Evolutionary conservation across 2,113 vertebrate genomes (phyloP).

Genomic region (Epinephelus fuscoguttatus): DNA sequence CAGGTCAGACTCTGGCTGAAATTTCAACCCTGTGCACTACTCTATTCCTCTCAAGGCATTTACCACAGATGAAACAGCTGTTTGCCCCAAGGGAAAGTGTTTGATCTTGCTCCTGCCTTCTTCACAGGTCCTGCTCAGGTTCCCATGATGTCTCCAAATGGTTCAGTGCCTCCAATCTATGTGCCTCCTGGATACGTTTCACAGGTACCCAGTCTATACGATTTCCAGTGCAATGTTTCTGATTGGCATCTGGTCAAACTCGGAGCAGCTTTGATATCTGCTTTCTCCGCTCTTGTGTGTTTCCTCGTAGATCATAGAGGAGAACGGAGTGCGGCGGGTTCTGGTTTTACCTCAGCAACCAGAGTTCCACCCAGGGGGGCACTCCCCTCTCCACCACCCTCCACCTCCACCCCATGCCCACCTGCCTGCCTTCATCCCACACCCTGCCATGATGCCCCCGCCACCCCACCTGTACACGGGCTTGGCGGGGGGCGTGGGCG

Average conservation of each 20-base stretch:
- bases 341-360: conserved; percentile 98
- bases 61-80: conserved; percentile 25
- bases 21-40: neutral
- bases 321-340: conserved; percentile 96
- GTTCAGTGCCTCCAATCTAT: conserved; percentile 99
- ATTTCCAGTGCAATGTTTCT: neutral
- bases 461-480: conserved; percentile 92
- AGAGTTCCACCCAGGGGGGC: conserved; percentile 95
- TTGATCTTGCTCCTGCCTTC: conserved; percentile 38
- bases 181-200: conserved; percentile 99
- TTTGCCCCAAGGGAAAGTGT: conserved; percentile 15
- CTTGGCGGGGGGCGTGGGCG: conserved; percentile 90
- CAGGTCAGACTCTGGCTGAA: neutral
- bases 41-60: neutral
- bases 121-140: conserved; percentile 96
- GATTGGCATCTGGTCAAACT: neutral
- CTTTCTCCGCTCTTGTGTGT: neutral
- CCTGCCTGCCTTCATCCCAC: conserved; percentile 94
- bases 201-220: conserved; percentile 85
- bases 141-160: conserved; percentile 99
- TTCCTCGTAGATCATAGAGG: conserved; percentile 92
- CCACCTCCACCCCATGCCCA: conserved; percentile 93
- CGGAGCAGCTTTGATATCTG: neutral
- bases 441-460: conserved; percentile 93
- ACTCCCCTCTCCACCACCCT: conserved; percentile 93